Evolutionary conservation across 2,888 invertebrate species (phyloP), one percentile per base, ranked within the genome.

Genomic region (Spilosoma lubricipeda): DNA sequence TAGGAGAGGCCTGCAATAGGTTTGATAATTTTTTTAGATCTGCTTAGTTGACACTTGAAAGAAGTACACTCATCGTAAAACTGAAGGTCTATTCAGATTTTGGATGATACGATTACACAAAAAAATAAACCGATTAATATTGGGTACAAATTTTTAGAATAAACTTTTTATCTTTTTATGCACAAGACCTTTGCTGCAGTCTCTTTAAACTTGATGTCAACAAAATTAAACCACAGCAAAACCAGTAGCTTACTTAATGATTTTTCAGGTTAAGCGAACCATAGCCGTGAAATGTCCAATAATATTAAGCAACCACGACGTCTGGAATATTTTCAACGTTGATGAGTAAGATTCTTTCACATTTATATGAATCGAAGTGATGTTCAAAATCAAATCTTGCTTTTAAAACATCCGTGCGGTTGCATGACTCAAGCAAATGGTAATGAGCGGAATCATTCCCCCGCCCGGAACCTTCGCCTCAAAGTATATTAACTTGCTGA

Each of bases 311-410:
- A 94, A 95, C 83, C 92, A 95, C 77, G 94, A 94, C 80, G 89
- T 95, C 70, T 95, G 95, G 95, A 95, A 94, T 80, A 92, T 95
- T 52, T 85, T 90, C n/a, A 95, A 95, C 76, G 88, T 95, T 0
- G 89, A 93, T 36, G 93, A 91, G 96, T 95, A 84, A 84, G 95
- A 92, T 30, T 18, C 5, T 30, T 63, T 63, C 2, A 30, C 63
- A 59, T 27, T 59, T 15, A 27, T 59, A 27, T 13, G 15, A 11
- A 13, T 56, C n/a, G 56, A 23, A 52, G n/a, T 3, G 9, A 56
- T 56, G n/a, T n/a, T n/a, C n/a, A 13, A 3, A 9, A 3, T 56
- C 3, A 56, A 13, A 3, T n/a, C n/a, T n/a, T 56, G n/a, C n/a
- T n/a, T 52, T 52, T 23, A 20, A n/a, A n/a, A n/a, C 9, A 52